These are phyloP conservation scores for Hippocampus comes DNA, from an alignment of 2,113 vertebrate genomes.

Conservation along the genomic window DNA sequence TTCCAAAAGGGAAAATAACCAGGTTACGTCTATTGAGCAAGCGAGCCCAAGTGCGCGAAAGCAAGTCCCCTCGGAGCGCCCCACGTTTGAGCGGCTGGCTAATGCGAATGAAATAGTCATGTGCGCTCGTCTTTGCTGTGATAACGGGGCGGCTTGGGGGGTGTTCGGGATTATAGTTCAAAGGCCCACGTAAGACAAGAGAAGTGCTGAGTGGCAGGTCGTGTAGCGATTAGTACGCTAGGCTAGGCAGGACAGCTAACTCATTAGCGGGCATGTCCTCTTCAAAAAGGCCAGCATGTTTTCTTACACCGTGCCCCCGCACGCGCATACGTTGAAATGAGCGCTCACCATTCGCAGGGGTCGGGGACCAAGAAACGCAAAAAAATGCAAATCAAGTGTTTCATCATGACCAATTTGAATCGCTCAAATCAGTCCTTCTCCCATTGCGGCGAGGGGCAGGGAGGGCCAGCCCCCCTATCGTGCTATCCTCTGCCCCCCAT, in stretches of 20 bases:
- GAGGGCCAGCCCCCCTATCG: too few relatives aligned
- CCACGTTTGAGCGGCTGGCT: conserved; percentile 35
- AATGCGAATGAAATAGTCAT: conserved; percentile 65
- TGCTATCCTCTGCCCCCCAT: too few relatives aligned
- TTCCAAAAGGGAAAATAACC: not conserved
- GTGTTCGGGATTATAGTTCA: not conserved
- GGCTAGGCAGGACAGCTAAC: conserved; percentile 56
- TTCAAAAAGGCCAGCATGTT: conserved; percentile 39
- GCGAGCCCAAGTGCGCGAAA: conserved; percentile 34
- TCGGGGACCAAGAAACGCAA: not conserved
- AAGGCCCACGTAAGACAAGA: not conserved
- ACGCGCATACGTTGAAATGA: conserved; percentile 8
- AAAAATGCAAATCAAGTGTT: not conserved
- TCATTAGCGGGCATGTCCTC: conserved; percentile 68
- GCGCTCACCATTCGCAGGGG: not conserved
- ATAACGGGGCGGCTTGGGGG: conserved; percentile 11
- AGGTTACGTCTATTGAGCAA: not conserved
- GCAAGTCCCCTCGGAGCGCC: conserved; percentile 24
- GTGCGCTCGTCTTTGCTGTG: conserved; percentile 39
- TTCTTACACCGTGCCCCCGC: conserved; percentile 3
- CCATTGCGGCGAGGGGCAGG: too few relatives aligned
- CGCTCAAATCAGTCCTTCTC: too few relatives aligned
- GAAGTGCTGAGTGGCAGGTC: conserved; percentile 59
- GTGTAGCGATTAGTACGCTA: conserved; percentile 65
- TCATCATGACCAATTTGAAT: too few relatives aligned